Evolutionary conservation across 1,140 invertebrate genomes (phyloP).

Genomic region (Micrasema minimum): DNA sequence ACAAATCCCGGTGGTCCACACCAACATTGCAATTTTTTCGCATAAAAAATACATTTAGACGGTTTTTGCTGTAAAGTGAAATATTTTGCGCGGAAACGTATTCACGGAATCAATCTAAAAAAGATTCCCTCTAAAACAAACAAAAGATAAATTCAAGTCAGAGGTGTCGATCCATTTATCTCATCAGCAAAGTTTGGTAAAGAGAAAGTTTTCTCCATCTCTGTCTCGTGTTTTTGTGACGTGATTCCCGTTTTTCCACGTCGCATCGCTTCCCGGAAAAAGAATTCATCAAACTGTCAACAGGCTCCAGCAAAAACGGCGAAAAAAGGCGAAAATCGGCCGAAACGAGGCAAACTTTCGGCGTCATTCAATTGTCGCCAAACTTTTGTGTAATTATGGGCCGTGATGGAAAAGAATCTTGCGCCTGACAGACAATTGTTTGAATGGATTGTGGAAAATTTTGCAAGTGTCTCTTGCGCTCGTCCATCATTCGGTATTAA

Average conservation of each 20-base stretch:
- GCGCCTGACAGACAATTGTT: slow-evolving; percentile 32
- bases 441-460: slow-evolving; percentile 12
- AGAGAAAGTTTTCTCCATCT: slow-evolving; percentile 27
- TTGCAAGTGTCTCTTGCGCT: background rate
- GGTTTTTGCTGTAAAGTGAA: too few relatives aligned
- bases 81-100: too few relatives aligned
- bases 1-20: too few relatives aligned
- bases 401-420: slow-evolving; percentile 3
- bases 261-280: slow-evolving; percentile 38
- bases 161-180: slow-evolving; percentile 25
- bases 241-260: slow-evolving; percentile 44
- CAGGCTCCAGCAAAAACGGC: slow-evolving; percentile 11
- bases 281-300: slow-evolving; percentile 50
- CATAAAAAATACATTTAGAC: too few relatives aligned
- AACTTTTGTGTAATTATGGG: slow-evolving; percentile 36
- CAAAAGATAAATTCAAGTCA: slow-evolving; percentile 33
- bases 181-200: background rate
- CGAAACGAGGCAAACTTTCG: slow-evolving; percentile 11
- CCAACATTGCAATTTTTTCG: too few relatives aligned
- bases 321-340: slow-evolving; percentile 19
- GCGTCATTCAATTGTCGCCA: slow-evolving; percentile 34
- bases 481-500: background rate
- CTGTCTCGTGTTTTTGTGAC: slow-evolving; percentile 31
- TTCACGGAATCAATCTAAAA: slow-evolving; percentile 1
- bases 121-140: slow-evolving; percentile 1